Percentiles rank a stretch among this genome's conserved stretches.
phyloP scores from a whole-genome alignment of 23 tunicate species.

The Oikopleura albicans region DNA sequence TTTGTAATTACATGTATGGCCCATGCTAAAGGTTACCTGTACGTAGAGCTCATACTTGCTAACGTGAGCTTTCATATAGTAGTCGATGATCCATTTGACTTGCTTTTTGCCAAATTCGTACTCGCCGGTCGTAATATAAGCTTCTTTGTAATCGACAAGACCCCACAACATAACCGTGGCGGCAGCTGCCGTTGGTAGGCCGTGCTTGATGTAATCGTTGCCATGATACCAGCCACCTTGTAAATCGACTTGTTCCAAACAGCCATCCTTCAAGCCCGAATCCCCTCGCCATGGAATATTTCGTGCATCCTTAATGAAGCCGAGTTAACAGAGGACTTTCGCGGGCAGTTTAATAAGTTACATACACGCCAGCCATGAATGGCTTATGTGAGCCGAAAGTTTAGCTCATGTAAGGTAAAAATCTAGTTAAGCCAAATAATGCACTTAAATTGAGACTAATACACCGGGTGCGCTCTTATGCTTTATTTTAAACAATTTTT shows the following conservation, averaged over 20 bases:
- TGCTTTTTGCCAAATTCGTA: background rate
- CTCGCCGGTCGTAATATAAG: background rate
- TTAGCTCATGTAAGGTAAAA: too few species aligned
- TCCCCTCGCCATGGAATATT: constrained; percentile 13
- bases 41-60: constrained; percentile 16
- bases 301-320: too few species aligned
- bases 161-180: constrained; percentile 8
- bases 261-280: constrained; percentile 3
- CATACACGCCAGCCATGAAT: too few species aligned
- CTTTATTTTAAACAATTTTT: too few species aligned
- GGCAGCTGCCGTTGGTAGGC: constrained; percentile 9
- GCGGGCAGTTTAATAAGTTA: too few species aligned
- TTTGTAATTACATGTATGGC: too few species aligned
- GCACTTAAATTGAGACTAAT: too few species aligned
- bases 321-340: too few species aligned
- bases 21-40: background rate
- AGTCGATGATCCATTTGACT: constrained; percentile 2
- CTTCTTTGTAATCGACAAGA: constrained; percentile 5
- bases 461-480: too few species aligned
- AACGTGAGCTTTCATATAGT: constrained; percentile 10
- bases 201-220: background rate
- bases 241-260: background rate
- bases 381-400: too few species aligned
- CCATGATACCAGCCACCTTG: constrained; percentile 10
- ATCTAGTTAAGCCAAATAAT: too few species aligned